A percentile compares a stretch with the other conserved stretches of the same genome.
These are phyloP conservation scores for Pipistrellus pygmaeus DNA, from an alignment of 2,797 vertebrate genomes.

Conservation along the genomic window DNA sequence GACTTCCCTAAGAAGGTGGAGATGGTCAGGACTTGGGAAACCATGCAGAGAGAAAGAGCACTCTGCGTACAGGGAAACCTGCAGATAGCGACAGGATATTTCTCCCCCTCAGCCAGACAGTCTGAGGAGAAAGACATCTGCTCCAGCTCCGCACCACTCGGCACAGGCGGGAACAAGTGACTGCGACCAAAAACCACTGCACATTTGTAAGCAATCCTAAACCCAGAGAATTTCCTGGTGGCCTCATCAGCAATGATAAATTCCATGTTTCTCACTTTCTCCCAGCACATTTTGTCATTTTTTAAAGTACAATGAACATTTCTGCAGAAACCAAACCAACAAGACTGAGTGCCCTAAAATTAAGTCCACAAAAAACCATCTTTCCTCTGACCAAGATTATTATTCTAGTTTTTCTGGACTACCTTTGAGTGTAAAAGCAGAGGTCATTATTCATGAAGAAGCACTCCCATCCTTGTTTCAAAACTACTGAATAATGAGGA, in stretches of 20 bases:
- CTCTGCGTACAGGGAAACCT: neutral
- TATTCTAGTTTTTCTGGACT: neutral
- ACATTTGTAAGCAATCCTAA: constrained; percentile 20
- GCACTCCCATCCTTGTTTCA: neutral
- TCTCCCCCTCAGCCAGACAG: neutral
- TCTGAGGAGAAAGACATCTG: neutral
- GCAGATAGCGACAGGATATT: neutral
- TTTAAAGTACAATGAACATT: neutral
- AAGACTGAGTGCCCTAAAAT: neutral
- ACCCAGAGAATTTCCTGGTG: neutral
- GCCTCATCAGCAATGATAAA: constrained; percentile 41
- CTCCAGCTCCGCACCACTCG: accelerated
- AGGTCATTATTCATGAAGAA: neutral
- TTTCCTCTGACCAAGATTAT: neutral
- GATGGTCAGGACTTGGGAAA: neutral
- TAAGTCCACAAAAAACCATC: neutral
- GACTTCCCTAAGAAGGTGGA: neutral
- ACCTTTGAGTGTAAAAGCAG: neutral
- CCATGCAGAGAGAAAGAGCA: neutral
- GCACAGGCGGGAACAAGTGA: neutral
- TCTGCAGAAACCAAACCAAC: constrained; percentile 31
- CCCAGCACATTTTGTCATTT: neutral
- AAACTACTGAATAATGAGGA: neutral
- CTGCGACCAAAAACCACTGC: neutral
- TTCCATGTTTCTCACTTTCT: neutral